These are phyloP conservation scores for Odontocerum albicorne DNA, from an alignment of 2,888 invertebrate species.

Conservation along the genomic window DNA sequence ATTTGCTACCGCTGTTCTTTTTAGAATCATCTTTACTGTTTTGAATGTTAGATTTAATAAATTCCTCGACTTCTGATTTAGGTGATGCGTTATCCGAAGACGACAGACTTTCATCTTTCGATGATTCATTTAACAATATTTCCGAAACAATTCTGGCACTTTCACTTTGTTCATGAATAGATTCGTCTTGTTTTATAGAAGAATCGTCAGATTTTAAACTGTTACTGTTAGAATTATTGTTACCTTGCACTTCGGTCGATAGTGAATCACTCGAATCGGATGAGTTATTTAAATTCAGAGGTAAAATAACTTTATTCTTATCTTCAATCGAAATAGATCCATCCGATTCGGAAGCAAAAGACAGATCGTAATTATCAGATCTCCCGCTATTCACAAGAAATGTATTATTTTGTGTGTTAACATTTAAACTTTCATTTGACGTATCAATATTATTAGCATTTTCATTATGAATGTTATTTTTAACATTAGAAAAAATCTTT, in stretches of 20 bases:
- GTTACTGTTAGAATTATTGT: slow-evolving; percentile 1
- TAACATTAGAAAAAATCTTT: slow-evolving; percentile 4
- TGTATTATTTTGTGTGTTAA: slow-evolving; percentile 22
- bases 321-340: slow-evolving; percentile 18
- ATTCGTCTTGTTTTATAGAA: slow-evolving; percentile 14
- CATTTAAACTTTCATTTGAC: slow-evolving; percentile 23
- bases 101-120: neutral
- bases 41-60: neutral
- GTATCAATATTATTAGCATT: slow-evolving; percentile 11
- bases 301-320: slow-evolving; percentile 12
- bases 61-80: neutral
- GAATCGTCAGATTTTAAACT: slow-evolving; percentile 1
- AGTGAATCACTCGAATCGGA: slow-evolving; percentile 24
- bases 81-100: neutral
- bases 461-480: neutral
- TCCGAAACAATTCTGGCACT: slow-evolving; percentile 4
- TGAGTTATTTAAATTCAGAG: slow-evolving; percentile 24
- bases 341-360: slow-evolving; percentile 31
- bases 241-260: slow-evolving; percentile 15
- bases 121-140: neutral
- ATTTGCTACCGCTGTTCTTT: neutral
- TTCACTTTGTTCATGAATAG: neutral
- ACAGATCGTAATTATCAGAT: slow-evolving; percentile 33
- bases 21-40: neutral
- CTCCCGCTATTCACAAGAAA: slow-evolving; percentile 30